Evolutionary conservation across 2,888 invertebrate genomes (phyloP), one percentile per base, ranked within the genome.

Genomic region (Augiades crinisus): DNA sequence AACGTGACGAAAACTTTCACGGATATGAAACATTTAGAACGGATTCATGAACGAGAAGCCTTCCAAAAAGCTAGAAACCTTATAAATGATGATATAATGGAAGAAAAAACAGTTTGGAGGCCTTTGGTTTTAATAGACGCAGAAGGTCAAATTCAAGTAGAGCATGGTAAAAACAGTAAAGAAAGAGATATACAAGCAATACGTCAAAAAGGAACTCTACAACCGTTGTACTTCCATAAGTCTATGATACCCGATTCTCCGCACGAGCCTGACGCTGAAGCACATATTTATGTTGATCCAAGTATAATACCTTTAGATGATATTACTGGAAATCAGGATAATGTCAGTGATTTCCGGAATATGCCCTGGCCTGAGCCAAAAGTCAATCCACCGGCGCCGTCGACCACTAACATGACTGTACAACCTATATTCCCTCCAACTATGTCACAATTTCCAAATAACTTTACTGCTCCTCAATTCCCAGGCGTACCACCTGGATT

Each of bases 1-100:
- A 99, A 99, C 83, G 98, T 99, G 1, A 97, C 94, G 2, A 96
- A 94, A 81, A 95, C 92, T 22, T 98, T 98, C 81, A 95, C 94
- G 24, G 97, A 98, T 68, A 95, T 97, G 95, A 96, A 96, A 73
- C 93, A 95, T 75, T 93, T 96, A 90, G 99, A 99, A 75, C 94
- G 95, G 68, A 92, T 93, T 55, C 91, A 94, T 65, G 99, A 99
- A 86, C 92, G 96, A 47, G 95, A 96, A 70, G 94, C 95, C n/a
- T 91, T 96, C 72, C 92, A 94, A 65, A 93, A 94, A 77, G 93
- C 93, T 8, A 91, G 96, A 52, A 95, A 96, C 79, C 77, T 95
- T 41, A 92, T 92, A 72, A 92, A 89, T 57, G 95, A 95, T 70
- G 95, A 96, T 73, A 87, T 92, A 14, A 96, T 97, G 96, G 94